These are phyloP conservation scores for Helicorthomorpha holstii DNA, from an alignment of 1,140 invertebrate species.

Conservation along the genomic window DNA sequence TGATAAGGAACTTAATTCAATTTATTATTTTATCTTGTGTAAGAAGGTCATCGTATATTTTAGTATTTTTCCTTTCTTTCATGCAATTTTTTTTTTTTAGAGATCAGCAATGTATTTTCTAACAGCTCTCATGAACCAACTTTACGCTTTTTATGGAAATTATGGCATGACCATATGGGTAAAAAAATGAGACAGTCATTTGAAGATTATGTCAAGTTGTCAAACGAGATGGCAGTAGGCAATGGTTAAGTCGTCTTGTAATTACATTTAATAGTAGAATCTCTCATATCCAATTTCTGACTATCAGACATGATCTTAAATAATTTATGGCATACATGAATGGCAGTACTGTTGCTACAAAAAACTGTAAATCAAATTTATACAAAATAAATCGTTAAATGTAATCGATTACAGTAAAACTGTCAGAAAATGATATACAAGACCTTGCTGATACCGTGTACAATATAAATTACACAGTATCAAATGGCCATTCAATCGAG, in stretches of 20 bases:
- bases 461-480: no score
- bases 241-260: not conserved
- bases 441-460: no score
- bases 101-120: not conserved
- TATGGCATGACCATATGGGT: not conserved
- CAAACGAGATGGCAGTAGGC: not conserved
- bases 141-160: not conserved
- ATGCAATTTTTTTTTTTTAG: not conserved
- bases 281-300: not conserved
- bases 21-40: not conserved
- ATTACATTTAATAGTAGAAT: not conserved
- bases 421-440: not conserved
- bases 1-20: not conserved
- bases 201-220: not conserved
- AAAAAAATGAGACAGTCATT: not conserved
- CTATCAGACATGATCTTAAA: no score
- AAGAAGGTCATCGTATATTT: not conserved
- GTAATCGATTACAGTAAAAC: not conserved
- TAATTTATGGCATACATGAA: no score
- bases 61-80: not conserved
- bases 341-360: no score
- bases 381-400: not conserved
- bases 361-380: no score
- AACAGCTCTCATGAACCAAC: not conserved
- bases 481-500: no score